A percentile compares a stretch with the other conserved stretches of the same genome.
Conservation (phyloP, 2,113 vertebrate species). For the Morone chrysops region DNA sequence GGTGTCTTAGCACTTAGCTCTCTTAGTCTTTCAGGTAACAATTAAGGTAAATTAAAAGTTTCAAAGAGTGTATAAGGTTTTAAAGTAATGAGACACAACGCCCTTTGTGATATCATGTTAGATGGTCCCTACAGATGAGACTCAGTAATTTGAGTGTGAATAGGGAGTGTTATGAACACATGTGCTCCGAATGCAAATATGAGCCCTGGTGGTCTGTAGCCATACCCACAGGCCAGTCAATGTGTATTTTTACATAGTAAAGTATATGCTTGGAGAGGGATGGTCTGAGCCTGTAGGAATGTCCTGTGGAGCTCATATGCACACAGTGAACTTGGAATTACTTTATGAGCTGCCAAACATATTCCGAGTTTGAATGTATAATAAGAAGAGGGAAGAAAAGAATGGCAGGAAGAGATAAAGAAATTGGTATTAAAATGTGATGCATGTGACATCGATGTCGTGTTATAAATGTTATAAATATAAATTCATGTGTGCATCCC, state of each 20-base stretch:
- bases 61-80: neutral
- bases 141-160: slow-evolving; percentile 32
- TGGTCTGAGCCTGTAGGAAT: slow-evolving; percentile 59
- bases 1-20: neutral
- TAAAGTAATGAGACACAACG: neutral
- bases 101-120: neutral
- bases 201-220: slow-evolving; percentile 57
- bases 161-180: slow-evolving; percentile 44
- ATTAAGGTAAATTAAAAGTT: neutral
- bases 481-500: neutral
- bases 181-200: slow-evolving; percentile 55
- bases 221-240: slow-evolving; percentile 24
- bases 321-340: neutral
- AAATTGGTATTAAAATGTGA: slow-evolving; percentile 20
- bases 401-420: slow-evolving; percentile 39
- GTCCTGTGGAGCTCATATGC: slow-evolving; percentile 43
- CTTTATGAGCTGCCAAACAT: slow-evolving; percentile 22
- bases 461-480: neutral
- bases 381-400: slow-evolving; percentile 12
- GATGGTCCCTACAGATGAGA: neutral
- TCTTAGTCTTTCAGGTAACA: neutral
- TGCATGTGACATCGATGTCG: neutral
- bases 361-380: slow-evolving; percentile 19
- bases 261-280: slow-evolving; percentile 65
- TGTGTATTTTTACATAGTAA: slow-evolving; percentile 75